Evolutionary conservation across 2,888 invertebrate genomes (phyloP), one percentile per base, ranked within the genome.

Genomic region (Caenorhabditis sulstoni): DNA sequence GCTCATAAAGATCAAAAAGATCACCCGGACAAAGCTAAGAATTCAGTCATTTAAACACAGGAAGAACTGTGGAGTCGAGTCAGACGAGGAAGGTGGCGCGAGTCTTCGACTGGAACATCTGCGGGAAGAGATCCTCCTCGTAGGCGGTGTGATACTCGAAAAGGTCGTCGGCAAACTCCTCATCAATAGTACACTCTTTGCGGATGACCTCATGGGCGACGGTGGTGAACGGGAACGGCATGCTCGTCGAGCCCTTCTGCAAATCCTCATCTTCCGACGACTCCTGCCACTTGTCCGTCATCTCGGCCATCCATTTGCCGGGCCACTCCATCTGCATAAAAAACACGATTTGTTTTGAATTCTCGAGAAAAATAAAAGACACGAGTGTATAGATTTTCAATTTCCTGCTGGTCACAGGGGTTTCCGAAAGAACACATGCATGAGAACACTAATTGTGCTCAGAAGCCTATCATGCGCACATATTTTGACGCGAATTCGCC

Each of bases 131-230:
- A 9, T 57, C 57, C 16, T 57, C 57, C 18, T 57, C 57, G 22
- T 57, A 57, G 57, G 57, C 57, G 37, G 41, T 57, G 57, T 57
- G 57, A 14, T 57, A 57, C 2, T 57, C 57, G 20, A 55, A 55
- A 1, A 57, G 44, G 12, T 57, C 57, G 57, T 57, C 57, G 44
- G 9, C 3, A n/a, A 41, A 41, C 41, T 57, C 57, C 11, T 57
- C 57, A 4, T 57, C 57, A 14, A 57, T 57, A 4, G 57, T 57
- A 22, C 57, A 57, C 14, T 57, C 37, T 22, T 57, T 57, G 41
- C 57, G 57, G 41, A 57, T 18, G n/a, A 57, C 57, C 23, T 57
- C 57, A n/a, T 41, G 18, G 9, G 57, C 57, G 8, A 57, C 22
- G 1, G 8, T 22, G 44, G 22, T 41, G 39, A 39, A 41, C 9